Evolutionary conservation across 2,888 invertebrate genomes (phyloP).

Genomic region (Drosophila mimetica): DNA sequence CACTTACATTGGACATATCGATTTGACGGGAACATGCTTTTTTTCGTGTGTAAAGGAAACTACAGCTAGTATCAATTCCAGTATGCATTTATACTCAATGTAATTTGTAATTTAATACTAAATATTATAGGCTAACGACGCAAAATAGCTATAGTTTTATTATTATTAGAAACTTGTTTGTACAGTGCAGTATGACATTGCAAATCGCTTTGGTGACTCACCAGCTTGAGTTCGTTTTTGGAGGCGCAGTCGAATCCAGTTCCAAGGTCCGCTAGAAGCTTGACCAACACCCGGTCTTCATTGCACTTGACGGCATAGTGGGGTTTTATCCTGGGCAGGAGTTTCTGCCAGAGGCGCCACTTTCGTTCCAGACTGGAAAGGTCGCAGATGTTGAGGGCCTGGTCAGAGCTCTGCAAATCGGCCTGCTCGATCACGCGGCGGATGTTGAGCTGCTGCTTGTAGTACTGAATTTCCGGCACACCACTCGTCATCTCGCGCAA

Average conservation of each 20-base stretch:
- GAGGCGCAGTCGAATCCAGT: constrained; percentile 99
- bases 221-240: constrained; percentile 94
- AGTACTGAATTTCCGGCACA: constrained; percentile 65
- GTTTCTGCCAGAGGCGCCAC: constrained; percentile 91
- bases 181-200: too few relatives aligned
- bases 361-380: constrained; percentile 93
- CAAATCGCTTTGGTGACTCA: constrained; percentile 8
- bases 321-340: constrained; percentile 94
- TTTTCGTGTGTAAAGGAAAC: too few relatives aligned
- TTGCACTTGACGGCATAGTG: constrained; percentile 99
- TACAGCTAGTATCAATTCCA: too few relatives aligned
- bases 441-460: constrained; percentile 69
- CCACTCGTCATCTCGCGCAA: constrained; percentile 52
- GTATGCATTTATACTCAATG: too few relatives aligned
- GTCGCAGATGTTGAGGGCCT: constrained; percentile 96
- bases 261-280: constrained; percentile 94
- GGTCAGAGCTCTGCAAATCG: constrained; percentile 86
- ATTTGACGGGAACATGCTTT: too few relatives aligned
- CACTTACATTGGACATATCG: too few relatives aligned
- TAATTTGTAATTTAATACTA: too few relatives aligned
- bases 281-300: constrained; percentile 92
- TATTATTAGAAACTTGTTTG: too few relatives aligned
- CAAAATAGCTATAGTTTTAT: too few relatives aligned
- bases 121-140: too few relatives aligned
- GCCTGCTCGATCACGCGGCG: constrained; percentile 76